Evolutionary conservation across 2,797 vertebrate species (phyloP).

Genomic region (Dipus sagitta): DNA sequence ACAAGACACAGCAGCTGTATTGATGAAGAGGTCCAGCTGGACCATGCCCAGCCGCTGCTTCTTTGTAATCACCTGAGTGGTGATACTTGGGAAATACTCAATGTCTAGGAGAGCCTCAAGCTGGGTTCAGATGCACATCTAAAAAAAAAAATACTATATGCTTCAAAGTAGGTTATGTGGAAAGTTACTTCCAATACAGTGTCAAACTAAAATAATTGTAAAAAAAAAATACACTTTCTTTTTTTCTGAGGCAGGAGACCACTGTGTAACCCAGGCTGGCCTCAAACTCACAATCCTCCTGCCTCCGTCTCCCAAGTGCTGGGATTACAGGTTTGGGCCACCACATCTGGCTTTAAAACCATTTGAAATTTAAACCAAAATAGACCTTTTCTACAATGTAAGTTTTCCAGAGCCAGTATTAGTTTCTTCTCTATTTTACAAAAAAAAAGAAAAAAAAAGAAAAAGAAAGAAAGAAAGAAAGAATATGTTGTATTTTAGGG

Average conservation of each 20-base stretch:
- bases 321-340: not conserved
- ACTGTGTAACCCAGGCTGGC: not conserved
- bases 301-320: not conserved
- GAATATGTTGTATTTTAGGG: not conserved
- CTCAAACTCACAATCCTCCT: not conserved
- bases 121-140: not conserved
- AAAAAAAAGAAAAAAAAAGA: not conserved
- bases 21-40: not conserved
- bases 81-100: conserved; percentile 1
- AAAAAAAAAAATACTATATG: conserved; percentile 1
- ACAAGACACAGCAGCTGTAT: not conserved
- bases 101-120: not conserved
- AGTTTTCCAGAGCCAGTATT: conserved; percentile 12
- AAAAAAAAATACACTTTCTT: not conserved
- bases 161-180: conserved; percentile 33
- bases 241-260: not conserved
- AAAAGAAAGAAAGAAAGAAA: too few species aligned
- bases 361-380: conserved; percentile 30
- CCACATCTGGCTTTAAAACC: not conserved
- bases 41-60: not conserved
- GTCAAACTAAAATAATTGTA: conserved; percentile 26
- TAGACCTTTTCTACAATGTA: not conserved
- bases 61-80: not conserved
- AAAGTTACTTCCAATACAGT: not conserved
- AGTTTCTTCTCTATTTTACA: conserved; percentile 9